Evolutionary conservation across 2,888 invertebrate species (phyloP).

Genomic region (Ichneumoninae sp.): DNA sequence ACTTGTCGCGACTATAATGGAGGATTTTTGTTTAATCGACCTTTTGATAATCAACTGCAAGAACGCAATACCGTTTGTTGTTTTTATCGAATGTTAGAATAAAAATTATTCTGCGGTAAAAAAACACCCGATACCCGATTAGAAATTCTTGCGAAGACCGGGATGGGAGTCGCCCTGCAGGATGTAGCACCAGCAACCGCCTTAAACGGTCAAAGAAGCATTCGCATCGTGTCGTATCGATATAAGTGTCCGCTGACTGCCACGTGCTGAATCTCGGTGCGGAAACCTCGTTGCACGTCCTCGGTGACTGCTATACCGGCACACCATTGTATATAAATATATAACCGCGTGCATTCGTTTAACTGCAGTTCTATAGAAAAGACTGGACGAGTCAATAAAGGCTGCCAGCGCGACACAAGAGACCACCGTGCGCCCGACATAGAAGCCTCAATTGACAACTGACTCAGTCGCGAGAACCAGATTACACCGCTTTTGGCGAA

Average conservation of each 20-base stretch:
- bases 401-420: constrained; percentile 31
- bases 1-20: not conserved
- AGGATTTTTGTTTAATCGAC: not conserved
- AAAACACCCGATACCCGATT: not conserved
- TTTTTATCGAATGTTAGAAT: not conserved
- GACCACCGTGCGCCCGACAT: constrained; percentile 30
- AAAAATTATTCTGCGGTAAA: not conserved
- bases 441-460: constrained; percentile 61
- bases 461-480: constrained; percentile 54
- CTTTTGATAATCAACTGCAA: not conserved
- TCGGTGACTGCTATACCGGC: not conserved
- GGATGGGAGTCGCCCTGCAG: no score
- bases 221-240: not conserved
- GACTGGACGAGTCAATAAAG: constrained; percentile 50
- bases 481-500: constrained; percentile 60
- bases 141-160: no score
- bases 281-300: not conserved
- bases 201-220: not conserved
- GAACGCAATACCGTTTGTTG: not conserved
- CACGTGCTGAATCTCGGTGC: constrained; percentile 10
- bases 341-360: constrained; percentile 14
- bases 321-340: constrained; percentile 10
- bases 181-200: not conserved
- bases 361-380: constrained; percentile 16
- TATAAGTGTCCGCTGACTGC: not conserved